phyloP scores from a whole-genome alignment of 2,113 vertebrate genomes.

The Neoarius graeffei region DNA sequence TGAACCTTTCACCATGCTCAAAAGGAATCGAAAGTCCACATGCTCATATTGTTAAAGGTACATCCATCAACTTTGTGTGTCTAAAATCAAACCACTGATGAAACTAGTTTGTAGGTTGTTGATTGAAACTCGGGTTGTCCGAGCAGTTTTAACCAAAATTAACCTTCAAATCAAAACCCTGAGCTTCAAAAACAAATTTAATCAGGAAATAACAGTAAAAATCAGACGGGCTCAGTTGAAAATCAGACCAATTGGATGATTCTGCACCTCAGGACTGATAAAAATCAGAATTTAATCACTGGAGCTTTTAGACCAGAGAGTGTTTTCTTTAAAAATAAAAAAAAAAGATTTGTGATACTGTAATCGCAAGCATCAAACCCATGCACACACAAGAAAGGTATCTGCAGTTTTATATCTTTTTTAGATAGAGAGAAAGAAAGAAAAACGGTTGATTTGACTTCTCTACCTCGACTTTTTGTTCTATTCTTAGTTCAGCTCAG shows the following conservation, averaged over 20 bases:
- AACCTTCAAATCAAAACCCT: background rate
- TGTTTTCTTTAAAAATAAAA: background rate
- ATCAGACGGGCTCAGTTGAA: background rate
- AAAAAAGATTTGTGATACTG: constrained; percentile 3
- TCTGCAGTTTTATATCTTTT: background rate
- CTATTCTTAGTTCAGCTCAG: background rate
- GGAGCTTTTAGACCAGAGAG: background rate
- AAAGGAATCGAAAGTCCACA: too few relatives aligned
- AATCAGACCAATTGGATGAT: background rate
- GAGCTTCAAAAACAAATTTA: background rate
- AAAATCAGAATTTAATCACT: constrained; percentile 10
- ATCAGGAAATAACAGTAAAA: background rate
- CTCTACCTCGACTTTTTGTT: background rate
- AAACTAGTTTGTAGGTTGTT: too few relatives aligned
- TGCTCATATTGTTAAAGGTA: too few relatives aligned
- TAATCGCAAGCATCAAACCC: constrained; percentile 13
- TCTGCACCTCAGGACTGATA: constrained; percentile 7
- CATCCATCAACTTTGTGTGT: too few relatives aligned
- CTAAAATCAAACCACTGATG: too few relatives aligned
- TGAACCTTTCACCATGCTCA: too few relatives aligned
- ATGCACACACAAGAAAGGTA: constrained; percentile 23
- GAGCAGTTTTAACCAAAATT: too few relatives aligned
- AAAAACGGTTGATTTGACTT: background rate
- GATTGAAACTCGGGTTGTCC: too few relatives aligned
- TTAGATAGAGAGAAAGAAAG: background rate